A percentile compares a stretch with the other conserved stretches of the same genome.
These are phyloP conservation scores for Trogon surrucura DNA, from an alignment of 2,113 vertebrate genomes.

Conservation along the genomic window DNA sequence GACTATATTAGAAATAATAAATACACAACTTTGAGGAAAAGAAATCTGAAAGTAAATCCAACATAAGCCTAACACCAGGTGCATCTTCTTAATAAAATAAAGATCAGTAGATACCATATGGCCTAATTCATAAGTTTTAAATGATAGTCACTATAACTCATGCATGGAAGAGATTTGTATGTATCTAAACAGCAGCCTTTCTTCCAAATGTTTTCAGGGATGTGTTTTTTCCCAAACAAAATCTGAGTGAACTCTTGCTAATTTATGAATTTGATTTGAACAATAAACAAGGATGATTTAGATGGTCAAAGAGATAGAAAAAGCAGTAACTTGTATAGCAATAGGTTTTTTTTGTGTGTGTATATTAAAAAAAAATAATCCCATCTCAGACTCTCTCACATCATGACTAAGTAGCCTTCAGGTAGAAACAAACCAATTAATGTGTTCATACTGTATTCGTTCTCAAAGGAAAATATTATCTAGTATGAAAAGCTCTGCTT, in stretches of 20 bases:
- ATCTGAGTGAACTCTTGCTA: background rate
- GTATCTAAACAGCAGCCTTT: background rate
- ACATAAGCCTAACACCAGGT: background rate
- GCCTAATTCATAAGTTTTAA: background rate
- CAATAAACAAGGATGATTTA: background rate
- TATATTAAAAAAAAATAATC: background rate
- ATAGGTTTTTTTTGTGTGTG: background rate
- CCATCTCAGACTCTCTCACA: background rate
- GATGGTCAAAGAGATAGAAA: background rate
- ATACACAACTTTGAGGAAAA: background rate
- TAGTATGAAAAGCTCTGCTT: background rate
- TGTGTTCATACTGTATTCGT: background rate
- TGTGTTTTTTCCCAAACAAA: background rate
- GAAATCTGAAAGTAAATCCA: background rate
- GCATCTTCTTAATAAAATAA: background rate
- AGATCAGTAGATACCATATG: background rate
- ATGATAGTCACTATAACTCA: background rate
- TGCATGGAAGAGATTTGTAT: background rate
- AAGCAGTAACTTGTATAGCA: background rate
- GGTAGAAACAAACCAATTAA: background rate
- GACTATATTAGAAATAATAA: background rate
- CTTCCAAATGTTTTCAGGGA: background rate
- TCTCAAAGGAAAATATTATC: background rate
- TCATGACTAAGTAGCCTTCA: background rate
- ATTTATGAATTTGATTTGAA: background rate